A percentile compares a stretch with the other conserved stretches of the same genome.
phyloP scores from a whole-genome alignment of 2,888 invertebrate species.

The Acrobasis consociella region DNA sequence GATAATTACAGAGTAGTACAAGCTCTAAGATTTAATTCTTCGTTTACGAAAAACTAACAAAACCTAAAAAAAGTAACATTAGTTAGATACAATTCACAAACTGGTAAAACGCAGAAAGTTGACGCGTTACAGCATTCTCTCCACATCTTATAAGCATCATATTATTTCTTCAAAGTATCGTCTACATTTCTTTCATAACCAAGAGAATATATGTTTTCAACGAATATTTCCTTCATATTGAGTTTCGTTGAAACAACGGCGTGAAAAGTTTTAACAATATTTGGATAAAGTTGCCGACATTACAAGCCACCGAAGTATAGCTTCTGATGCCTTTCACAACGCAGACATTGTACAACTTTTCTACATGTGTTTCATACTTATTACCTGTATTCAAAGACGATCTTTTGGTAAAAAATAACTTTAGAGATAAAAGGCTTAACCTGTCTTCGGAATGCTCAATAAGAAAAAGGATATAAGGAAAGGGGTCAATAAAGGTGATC shows the following conservation, averaged over 20 bases:
- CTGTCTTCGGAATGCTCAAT: conserved; percentile 14
- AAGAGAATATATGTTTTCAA: conserved; percentile 31
- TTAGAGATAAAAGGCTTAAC: conserved; percentile 6
- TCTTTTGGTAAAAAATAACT: conserved; percentile 16
- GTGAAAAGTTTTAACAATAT: conserved; percentile 53
- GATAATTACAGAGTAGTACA: not conserved
- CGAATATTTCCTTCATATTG: conserved; percentile 36
- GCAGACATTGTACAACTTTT: conserved; percentile 38
- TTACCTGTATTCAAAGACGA: conserved; percentile 20
- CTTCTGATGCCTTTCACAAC: conserved; percentile 36
- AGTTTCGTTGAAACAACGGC: conserved; percentile 43
- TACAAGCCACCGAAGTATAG: conserved; percentile 41
- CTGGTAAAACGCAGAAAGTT: conserved; percentile 16
- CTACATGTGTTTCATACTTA: conserved; percentile 26
- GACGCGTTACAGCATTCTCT: conserved; percentile 9
- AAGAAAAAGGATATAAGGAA: conserved; percentile 5
- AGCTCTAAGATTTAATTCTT: not conserved
- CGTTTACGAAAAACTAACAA: not conserved
- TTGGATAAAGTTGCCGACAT: conserved; percentile 46
- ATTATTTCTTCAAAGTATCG: conserved; percentile 17
- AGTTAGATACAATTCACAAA: conserved; percentile 6
- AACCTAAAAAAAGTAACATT: conserved; percentile 10
- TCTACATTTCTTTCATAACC: conserved; percentile 15
- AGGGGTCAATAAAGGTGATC: not conserved
- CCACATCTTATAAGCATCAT: conserved; percentile 11